A percentile compares a stretch with the other conserved stretches of the same genome.
Evolutionary conservation across 1,140 invertebrate genomes (phyloP).

Genomic region (Whitmania pigra): DNA sequence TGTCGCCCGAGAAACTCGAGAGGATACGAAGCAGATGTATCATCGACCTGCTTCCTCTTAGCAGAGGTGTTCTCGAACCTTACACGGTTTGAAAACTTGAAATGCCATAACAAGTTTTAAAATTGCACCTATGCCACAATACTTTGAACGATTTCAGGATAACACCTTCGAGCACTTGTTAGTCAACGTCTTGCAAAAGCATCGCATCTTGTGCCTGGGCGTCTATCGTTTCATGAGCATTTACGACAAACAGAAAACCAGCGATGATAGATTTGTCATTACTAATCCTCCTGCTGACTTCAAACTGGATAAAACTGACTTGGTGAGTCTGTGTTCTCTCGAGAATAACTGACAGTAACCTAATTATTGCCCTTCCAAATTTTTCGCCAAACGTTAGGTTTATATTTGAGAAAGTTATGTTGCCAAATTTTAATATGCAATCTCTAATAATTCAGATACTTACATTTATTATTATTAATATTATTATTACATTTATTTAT

Average conservation of each 20-base stretch:
- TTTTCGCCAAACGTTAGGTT: too few species aligned
- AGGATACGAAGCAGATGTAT: background rate
- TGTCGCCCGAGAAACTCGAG: background rate
- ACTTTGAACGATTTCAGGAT: background rate
- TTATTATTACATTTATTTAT: too few species aligned
- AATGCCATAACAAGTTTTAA: background rate
- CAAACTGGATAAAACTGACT: background rate
- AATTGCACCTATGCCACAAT: background rate
- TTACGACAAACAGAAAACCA: background rate
- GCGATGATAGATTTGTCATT: background rate
- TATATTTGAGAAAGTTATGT: too few species aligned
- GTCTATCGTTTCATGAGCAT: background rate
- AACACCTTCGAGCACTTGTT: conserved; percentile 1
- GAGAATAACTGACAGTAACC: too few species aligned
- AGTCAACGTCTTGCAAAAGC: background rate
- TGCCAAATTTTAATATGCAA: too few species aligned
- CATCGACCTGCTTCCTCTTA: background rate
- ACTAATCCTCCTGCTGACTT: conserved; percentile 1
- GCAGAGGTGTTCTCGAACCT: background rate
- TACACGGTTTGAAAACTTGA: background rate
- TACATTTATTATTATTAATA: too few species aligned
- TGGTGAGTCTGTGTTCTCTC: background rate
- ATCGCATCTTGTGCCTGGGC: conserved; percentile 1
- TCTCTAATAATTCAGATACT: too few species aligned
- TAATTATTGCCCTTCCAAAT: too few species aligned